Conservation (phyloP, 2,113 vertebrate species). For the Charadrius vociferus region DNA sequence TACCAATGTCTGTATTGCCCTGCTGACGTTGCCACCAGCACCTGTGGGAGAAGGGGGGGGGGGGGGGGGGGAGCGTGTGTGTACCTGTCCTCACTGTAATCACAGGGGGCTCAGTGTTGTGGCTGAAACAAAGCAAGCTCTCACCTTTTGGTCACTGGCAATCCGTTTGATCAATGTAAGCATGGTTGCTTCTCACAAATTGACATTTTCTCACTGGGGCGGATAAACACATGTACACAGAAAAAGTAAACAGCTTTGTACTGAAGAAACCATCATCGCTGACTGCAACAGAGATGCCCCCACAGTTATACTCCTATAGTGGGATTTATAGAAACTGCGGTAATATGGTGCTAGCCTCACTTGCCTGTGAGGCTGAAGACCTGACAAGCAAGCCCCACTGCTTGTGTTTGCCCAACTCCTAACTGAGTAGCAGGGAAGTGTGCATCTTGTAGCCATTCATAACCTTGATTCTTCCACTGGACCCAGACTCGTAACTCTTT, state of each 20-base stretch:
- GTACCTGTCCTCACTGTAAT: neutral
- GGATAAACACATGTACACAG: neutral
- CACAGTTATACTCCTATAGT: neutral
- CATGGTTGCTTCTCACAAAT: neutral
- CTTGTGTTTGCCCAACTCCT: neutral
- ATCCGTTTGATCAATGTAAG: rapidly evolving
- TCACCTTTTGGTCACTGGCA: neutral
- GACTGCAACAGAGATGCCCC: neutral
- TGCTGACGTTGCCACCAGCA: neutral
- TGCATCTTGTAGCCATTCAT: neutral
- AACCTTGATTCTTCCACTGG: neutral
- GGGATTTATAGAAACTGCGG: neutral
- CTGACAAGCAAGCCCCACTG: neutral
- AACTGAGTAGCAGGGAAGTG: neutral
- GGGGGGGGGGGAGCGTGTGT: too few species aligned
- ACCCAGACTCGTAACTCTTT: neutral
- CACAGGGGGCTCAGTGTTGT: neutral
- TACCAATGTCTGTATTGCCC: neutral
- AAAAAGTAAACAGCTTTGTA: neutral
- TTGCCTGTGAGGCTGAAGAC: neutral
- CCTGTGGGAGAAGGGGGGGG: neutral
- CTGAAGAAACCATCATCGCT: neutral
- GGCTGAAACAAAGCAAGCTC: neutral
- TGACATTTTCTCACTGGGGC: neutral
- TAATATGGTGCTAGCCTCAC: neutral